Evolutionary conservation across 92 coral and sea anemone species (phyloP), one percentile per base, ranked within the genome.

Genomic region (Pocillopora grandis): DNA sequence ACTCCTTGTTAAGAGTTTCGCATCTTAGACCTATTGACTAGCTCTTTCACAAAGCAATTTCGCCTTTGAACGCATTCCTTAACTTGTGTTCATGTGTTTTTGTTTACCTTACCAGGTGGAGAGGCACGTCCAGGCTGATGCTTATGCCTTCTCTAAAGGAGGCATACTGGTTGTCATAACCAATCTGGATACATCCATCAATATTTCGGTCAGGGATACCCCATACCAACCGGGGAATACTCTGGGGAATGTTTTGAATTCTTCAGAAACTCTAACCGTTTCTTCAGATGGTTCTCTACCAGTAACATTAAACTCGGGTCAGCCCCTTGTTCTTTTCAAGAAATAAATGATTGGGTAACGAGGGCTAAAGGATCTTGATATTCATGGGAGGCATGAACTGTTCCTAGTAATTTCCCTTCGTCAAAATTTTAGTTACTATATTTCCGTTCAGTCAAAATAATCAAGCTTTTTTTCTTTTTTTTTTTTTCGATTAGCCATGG

Each of bases 101-200:
- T 59, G 27, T 82, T n/a, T 61, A 19, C 36, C 72, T 6, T 31
- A 31, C 18, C 20, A 88, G 81, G 70, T 82, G 27, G 96, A 92
- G 79, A 80, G 89, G 61, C 75, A 81, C 60, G 92, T 90, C 52
- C 75, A 79, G 66, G 48, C 88, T 3, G 58, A 81, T 36, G 86
- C 81, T 2, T 92, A 92, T 69, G 89, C 94, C 9, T 90, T 92
- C 75, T 90, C 94, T 19, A 84, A 90, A 63, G 88, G 87, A 17
- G 37, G 83, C 36, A 67, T 85, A 49, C 81, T 92, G 52, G 77
- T 92, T 15, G 81, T 92, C 31, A 64, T 92, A 21, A 88, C 96
- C 31, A 75, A 86, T 15, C 71, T 33, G n/a, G 71, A 58, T 3
- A 75, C 18, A 12, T 87, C 90, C 20, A 75, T 62, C 12, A 80